A percentile compares a stretch with the other conserved stretches of the same genome.
Evolutionary conservation across 2,797 vertebrate genomes (phyloP).

Genomic region (Poliocrania exsul): DNA sequence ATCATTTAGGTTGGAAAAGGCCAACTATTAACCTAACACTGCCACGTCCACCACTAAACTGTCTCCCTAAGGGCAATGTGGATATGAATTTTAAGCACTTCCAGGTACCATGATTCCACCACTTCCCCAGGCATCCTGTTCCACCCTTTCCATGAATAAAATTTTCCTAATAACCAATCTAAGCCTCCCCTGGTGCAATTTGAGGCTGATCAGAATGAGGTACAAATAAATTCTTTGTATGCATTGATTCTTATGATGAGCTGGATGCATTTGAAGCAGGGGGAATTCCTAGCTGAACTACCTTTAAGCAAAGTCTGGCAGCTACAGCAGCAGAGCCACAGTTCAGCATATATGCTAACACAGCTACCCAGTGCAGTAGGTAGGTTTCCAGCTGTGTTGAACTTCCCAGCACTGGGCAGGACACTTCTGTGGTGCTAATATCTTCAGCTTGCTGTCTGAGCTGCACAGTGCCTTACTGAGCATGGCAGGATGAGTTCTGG

Average conservation of each 20-base stretch:
- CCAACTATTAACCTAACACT: not conserved
- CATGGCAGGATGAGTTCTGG: not conserved
- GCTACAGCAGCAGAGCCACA: not conserved
- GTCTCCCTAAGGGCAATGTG: too few species aligned
- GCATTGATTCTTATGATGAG: not conserved
- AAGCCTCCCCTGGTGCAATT: not conserved
- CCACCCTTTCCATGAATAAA: not conserved
- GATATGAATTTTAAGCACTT: not conserved
- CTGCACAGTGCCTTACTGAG: not conserved
- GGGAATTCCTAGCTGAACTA: not conserved
- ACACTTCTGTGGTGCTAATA: not conserved
- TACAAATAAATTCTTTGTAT: not conserved
- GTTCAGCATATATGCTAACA: not conserved
- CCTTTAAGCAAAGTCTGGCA: not conserved
- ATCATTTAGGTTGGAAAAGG: not conserved
- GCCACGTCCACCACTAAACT: not conserved
- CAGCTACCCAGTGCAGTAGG: not conserved
- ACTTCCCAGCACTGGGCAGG: not conserved
- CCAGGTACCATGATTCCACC: fast-evolving
- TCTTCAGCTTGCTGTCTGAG: not conserved
- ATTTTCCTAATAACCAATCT: not conserved
- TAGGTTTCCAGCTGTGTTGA: not conserved
- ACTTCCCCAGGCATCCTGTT: not conserved
- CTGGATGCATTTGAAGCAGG: not conserved
- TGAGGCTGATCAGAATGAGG: not conserved